Conservation (phyloP, 2,797 vertebrate species). For the Sebastes minor region DNA sequence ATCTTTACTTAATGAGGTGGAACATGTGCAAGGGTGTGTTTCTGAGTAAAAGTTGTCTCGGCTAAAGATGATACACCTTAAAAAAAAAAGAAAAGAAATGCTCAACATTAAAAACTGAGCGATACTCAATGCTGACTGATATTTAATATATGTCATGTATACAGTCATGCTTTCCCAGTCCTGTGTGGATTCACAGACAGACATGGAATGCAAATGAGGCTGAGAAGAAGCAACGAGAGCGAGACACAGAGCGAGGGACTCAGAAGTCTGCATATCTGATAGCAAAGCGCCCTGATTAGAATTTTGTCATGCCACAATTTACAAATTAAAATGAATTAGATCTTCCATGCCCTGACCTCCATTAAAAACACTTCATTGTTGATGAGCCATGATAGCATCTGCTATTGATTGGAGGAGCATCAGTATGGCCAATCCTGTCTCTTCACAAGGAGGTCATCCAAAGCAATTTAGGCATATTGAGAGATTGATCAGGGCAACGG, state of each 20-base stretch:
- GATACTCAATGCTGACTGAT: constrained; percentile 46
- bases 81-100: constrained; percentile 14
- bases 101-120: constrained; percentile 14
- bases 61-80: constrained; percentile 20
- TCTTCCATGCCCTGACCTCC: constrained; percentile 77
- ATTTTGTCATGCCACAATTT: constrained; percentile 76
- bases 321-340: constrained; percentile 80
- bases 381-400: constrained; percentile 79
- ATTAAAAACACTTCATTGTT: constrained; percentile 80
- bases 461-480: constrained; percentile 77
- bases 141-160: constrained; percentile 70
- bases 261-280: constrained; percentile 68
- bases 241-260: constrained; percentile 14
- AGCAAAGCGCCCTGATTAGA: constrained; percentile 69
- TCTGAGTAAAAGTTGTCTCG: constrained; percentile 37
- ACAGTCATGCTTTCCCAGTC: constrained; percentile 54
- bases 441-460: constrained; percentile 67
- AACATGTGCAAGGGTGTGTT: constrained; percentile 44
- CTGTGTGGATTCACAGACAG: constrained; percentile 52
- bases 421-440: constrained; percentile 59
- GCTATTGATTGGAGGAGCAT: constrained; percentile 77
- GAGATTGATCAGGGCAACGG: constrained; percentile 72
- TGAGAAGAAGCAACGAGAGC: constrained; percentile 14
- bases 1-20: constrained; percentile 73
- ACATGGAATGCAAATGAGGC: constrained; percentile 66